Base-by-base conservation (phyloP, 2,888 invertebrate genomes). In the Abrostola tripartita region DNA sequence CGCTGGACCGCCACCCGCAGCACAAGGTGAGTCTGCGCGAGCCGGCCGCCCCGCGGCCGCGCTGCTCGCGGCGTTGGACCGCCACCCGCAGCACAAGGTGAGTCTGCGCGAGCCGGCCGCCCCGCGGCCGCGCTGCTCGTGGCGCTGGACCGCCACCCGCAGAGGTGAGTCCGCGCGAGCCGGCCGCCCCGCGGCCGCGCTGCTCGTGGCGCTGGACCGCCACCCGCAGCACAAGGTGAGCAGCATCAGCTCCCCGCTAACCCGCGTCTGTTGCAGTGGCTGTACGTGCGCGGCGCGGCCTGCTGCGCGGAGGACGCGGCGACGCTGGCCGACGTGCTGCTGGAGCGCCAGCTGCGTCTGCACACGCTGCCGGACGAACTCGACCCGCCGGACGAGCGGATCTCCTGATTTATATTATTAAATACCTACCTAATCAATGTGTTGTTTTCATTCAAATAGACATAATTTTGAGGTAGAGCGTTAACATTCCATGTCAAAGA, bases 311-410 rank as follows among this genome's bases (percentile, higher is more conserved):
- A 95, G 67, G 96, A 96, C 81, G 88, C 96, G 69, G 92, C 95
- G 0, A 96, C 96, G 91, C 95, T 97, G 75, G 96, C 97, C 82
- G 97, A 97, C 91, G 91, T 97, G 62, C 95, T 97, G 82, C 96
- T 97, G 58, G 97, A 97, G 85, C 97, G 97, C 82, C 96, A 96
- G 83, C 91, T 97, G 67, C 95, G 97, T 58, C 93, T 97, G 79
- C 97, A 97, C 88, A 96, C 97, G 51, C 95, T 97, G 51, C 96
- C 96, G 0, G 97, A 97, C 87, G 98, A 98, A 90, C 94, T 98
- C 6, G 35, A n/a, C 9, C 68, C 69, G 37, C 12, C 11, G 8
- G 35, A 9, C 14, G 5, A 8, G 14, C 14, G 56, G 37, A 40
- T 10, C 42, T 37, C 42, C 0, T 61, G 52, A 69, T 8, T 9